Base-by-base conservation (phyloP, 2,113 vertebrate species). In the Thomomys bottae region DNA sequence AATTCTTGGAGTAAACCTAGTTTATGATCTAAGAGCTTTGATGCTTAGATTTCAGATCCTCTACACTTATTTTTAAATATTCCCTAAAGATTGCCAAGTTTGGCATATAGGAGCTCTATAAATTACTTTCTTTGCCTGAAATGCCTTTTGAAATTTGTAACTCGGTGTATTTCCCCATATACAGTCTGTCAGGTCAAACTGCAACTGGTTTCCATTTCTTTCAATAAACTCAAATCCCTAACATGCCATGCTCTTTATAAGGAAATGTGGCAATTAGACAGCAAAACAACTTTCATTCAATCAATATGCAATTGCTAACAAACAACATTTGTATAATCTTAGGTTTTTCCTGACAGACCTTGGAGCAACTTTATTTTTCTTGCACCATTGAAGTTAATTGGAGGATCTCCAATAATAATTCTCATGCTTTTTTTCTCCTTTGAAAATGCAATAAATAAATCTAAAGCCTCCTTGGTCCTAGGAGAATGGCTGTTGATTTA, bases 401-500 rank as follows among this genome's bases (percentile, higher is more conserved):
- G 84, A 95, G 96, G 66, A 91, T 20, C 30, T 49, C 91, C 70
- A 8, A 45, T 83, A 92, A 93, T 90, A 90, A 38, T 81, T 81
- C 36, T 36, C n/a, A n/a, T 84, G 54, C 21, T 63, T 71, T 79
- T 73, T 57, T 75, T 95, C 78, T 92, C 67, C 77, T 91, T 85
- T 79, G 57, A 82, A 86, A 94, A 89, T 70, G 26, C 45, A 90
- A 90, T 91, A 94, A 95, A 91, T 87, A 49, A 84, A 89, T 93
- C 30, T 82, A 34, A 88, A 91, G 30, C 6, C 42, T 92, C 20
- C 8, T 78, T 42, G 21, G 15, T 92, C 84, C 61, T 92, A 79
- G 42, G 84, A 89, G 94, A 94, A 94, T 95, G 76, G 20, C 8
- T 40, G 54, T 59, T 95, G 77, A 96, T 95, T 96, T 95, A 92